Evolutionary conservation across 2,113 vertebrate genomes (phyloP), one percentile per base, ranked within the genome.

Genomic region (Hemiscyllium ocellatum): DNA sequence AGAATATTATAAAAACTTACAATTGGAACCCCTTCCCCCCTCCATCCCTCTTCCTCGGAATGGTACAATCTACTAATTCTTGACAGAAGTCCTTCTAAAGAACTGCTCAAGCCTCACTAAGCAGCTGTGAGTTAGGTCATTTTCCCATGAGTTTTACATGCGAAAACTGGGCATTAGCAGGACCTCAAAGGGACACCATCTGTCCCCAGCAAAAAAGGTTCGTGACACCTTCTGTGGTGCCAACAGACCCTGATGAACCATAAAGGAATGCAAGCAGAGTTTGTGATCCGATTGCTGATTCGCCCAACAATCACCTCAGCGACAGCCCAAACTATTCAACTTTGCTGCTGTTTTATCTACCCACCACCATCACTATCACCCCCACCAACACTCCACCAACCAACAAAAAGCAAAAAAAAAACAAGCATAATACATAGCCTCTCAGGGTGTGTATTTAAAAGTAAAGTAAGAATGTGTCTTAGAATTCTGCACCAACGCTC

Each of bases 41-140:
- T 97, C 96, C 97, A 97, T 97, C 97, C 97, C 97, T 97, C 97
- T 97, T 97, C 98, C 97, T 98, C 33, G 98, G 98, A 98, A 97
- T 98, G 97, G 97, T 97, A 97, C 96, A 96, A 97, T 97, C 97
- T 97, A 97, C 97, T 97, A 97, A 97, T 96, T 97, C 96, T 96
- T 97, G 97, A 96, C 97, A 97, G 97, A 98, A 97, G 97, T 97
- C 97, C 98, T 98, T 99, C 98, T 99, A 99, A 99, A 99, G 98
- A 98, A 98, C 98, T 98, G 98, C 98, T 99, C 98, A 99, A 99
- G 99, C 99, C 98, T 98, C 98, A 99, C 98, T 99, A 99, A 99
- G 98, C 99, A 99, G 99, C 98, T 99, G 98, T 97, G 98, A 98
- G 98, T 99, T 99, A 99, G 99, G 99, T 99, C 98, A 99, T 99